These are phyloP conservation scores for Ptychodera flava DNA, from an alignment of 35 echinoderm and acorn worm species.

Conservation along the genomic window DNA sequence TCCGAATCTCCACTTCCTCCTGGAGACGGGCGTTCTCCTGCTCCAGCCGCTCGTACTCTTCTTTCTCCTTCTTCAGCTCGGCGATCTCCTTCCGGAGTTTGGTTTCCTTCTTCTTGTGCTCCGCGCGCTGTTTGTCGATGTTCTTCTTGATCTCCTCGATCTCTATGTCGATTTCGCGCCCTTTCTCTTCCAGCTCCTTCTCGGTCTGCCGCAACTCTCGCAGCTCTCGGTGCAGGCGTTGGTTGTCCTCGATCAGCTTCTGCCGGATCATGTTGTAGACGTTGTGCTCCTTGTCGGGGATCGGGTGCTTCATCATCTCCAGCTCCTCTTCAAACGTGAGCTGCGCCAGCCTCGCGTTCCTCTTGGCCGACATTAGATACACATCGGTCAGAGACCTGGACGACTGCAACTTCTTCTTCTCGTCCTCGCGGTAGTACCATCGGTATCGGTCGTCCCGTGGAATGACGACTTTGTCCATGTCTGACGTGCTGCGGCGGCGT, in stretches of 20 bases:
- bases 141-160: not conserved
- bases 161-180: not conserved
- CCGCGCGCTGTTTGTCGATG: not conserved
- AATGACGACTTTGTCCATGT: no score
- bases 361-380: not conserved
- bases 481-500: no score
- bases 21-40: not conserved
- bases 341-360: not conserved
- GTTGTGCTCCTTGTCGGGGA: not conserved
- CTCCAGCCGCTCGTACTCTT: not conserved
- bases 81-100: not conserved
- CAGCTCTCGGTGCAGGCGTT: not conserved
- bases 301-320: not conserved
- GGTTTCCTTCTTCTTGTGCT: not conserved
- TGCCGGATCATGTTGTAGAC: not conserved
- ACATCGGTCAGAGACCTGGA: not conserved
- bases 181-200: not conserved
- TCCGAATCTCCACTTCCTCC: not conserved
- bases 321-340: not conserved
- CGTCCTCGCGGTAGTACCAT: no score
- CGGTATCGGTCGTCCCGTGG: no score
- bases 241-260: not conserved
- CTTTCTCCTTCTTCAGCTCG: not conserved
- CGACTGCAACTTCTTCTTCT: not conserved
- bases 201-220: not conserved